Base-by-base conservation (phyloP, 2,888 invertebrate genomes). In the Polydrusus tereticollis region DNA sequence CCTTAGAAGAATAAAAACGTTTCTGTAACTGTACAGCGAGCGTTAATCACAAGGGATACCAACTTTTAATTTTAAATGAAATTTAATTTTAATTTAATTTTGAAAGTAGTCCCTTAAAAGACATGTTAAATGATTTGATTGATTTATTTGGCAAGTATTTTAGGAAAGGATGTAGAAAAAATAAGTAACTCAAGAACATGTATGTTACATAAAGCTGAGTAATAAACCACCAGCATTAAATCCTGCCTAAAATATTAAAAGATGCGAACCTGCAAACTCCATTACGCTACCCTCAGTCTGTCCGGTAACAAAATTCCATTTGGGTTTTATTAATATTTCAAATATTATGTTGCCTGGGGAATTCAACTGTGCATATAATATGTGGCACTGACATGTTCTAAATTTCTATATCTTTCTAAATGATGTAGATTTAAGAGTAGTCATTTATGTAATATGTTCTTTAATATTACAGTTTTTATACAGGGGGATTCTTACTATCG, bases 171-270 rank as follows among this genome's bases (percentile, higher is more conserved):
- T n/a, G n/a, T n/a, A n/a, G n/a, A n/a, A n/a, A 26, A 26, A 26
- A 5, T 26, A 7, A 3, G 7, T 26, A 36, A 7, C 12, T 36
- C 12, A 36, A 10, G 2, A 36, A 10, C 12, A 2, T 2, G 36
- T 7, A 10, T 36, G 5, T 36, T 10, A 10, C 5, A 45, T 45
- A 20, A 2, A 20, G 20, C 26, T 14, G 6, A 26, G 26, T 26
- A 26, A 14, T 26, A 26, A 7, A 26, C 23, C 2, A 26, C n/a
- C 26, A 14, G 18, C 58, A 58, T 57, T 18, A 36, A 18, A 41
- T 20, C 29, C 29, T 6, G 36, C 36, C 16, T 58, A 58, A 58
- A 58, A 21, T 58, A 58, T 58, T 58, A 20, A 58, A 58, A 58
- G 38, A 58, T 18, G 36, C 18, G 14, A 26, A 29, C 47, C 47